phyloP scores from a whole-genome alignment of 2,113 vertebrate species.

The Nothocercus julius region DNA sequence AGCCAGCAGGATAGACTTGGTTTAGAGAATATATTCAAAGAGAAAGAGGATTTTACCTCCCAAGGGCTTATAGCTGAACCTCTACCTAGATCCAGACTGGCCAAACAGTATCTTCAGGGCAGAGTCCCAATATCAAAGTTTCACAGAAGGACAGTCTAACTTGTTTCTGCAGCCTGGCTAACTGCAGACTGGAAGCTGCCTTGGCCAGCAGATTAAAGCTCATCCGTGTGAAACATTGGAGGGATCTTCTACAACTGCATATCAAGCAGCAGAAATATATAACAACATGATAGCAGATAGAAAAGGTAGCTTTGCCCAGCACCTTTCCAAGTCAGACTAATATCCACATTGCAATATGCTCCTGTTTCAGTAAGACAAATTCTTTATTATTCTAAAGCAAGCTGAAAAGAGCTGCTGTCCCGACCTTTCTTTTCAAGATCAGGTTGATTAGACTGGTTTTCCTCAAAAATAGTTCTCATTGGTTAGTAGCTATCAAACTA shows the following conservation, averaged over 20 bases:
- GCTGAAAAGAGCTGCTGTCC: not conserved
- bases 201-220: not conserved
- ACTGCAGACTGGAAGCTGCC: not conserved
- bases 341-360: not conserved
- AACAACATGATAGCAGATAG: not conserved
- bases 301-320: not conserved
- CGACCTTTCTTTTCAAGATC: not conserved
- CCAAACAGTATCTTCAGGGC: not conserved
- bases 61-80: not conserved
- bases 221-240: not conserved
- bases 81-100: not conserved
- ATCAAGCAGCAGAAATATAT: not conserved
- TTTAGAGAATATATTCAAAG: not conserved
- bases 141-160: not conserved
- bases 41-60: not conserved
- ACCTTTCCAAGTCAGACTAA: not conserved
- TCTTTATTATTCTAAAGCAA: constrained; percentile 1
- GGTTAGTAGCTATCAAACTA: not conserved
- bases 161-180: not conserved
- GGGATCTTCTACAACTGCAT: not conserved
- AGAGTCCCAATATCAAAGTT: not conserved
- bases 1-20: not conserved
- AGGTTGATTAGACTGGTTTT: not conserved
- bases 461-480: not conserved
- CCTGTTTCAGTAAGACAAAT: constrained; percentile 10